Conservation (phyloP, 2,888 invertebrate genomes). For the Beris chalybata region DNA sequence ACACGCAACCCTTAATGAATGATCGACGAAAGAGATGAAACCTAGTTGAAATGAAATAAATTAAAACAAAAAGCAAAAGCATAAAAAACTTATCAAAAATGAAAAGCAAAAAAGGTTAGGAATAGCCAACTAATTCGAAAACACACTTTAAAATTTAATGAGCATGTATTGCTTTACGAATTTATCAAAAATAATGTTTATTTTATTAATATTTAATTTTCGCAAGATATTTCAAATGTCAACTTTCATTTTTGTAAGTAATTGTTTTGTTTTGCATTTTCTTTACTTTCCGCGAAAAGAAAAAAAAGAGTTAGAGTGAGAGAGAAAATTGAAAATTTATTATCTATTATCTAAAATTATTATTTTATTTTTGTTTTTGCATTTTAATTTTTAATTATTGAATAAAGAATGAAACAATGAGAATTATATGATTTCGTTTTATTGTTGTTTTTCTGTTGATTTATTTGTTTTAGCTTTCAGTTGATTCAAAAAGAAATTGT, state of each 20-base stretch:
- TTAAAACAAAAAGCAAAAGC: too few relatives aligned
- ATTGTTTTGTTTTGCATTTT: conserved; percentile 3
- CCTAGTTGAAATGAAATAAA: too few relatives aligned
- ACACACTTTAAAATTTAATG: not conserved
- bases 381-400: conserved; percentile 31
- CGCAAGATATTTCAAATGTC: not conserved
- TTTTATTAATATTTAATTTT: not conserved
- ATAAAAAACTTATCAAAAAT: too few relatives aligned
- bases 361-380: conserved; percentile 33
- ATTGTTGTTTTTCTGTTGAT: conserved; percentile 11
- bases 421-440: conserved; percentile 21
- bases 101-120: too few relatives aligned
- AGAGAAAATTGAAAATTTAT: conserved; percentile 15
- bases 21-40: too few relatives aligned
- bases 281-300: not conserved
- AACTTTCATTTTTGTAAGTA: conserved; percentile 1
- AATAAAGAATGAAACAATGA: conserved; percentile 34
- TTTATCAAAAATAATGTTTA: not conserved
- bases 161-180: not conserved
- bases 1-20: too few relatives aligned
- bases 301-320: not conserved
- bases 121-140: not conserved
- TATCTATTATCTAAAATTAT: conserved; percentile 28
- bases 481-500: not conserved
- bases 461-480: not conserved